Conservation (phyloP, 1,140 invertebrate genomes). For the Rhopalosiphum padi region DNA sequence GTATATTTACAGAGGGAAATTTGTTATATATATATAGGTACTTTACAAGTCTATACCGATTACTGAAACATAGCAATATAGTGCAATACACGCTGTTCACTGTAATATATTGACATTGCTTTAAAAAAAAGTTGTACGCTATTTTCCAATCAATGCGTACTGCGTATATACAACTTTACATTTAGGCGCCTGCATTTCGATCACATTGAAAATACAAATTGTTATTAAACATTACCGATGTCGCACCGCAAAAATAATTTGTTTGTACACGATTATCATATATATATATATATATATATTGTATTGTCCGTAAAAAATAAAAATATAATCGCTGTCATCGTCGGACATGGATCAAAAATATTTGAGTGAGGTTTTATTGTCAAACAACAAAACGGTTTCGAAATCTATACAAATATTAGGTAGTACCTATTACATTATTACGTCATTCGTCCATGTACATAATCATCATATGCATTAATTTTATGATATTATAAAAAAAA, state of each 20-base stretch:
- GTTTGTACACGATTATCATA: not conserved
- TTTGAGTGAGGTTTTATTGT: not conserved
- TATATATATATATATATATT: not conserved
- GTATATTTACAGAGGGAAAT: not conserved
- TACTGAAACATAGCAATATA: not conserved
- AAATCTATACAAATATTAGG: not conserved
- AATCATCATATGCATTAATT: not conserved
- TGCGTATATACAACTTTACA: not conserved
- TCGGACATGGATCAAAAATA: not conserved
- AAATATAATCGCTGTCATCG: not conserved
- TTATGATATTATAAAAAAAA: not conserved
- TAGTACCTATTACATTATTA: not conserved
- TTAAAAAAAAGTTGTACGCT: not conserved
- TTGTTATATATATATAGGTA: not conserved
- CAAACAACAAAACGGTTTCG: not conserved
- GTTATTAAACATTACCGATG: not conserved
- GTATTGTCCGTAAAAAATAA: not conserved
- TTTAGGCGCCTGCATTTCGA: not conserved
- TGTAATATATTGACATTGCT: not conserved
- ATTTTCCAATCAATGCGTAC: not conserved
- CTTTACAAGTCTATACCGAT: not conserved
- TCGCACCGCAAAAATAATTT: not conserved
- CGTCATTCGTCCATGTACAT: not conserved
- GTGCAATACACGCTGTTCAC: too few relatives aligned
- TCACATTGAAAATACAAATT: not conserved